Evolutionary conservation across 2,797 vertebrate species (phyloP).

Genomic region (Sciaenops ocellatus): DNA sequence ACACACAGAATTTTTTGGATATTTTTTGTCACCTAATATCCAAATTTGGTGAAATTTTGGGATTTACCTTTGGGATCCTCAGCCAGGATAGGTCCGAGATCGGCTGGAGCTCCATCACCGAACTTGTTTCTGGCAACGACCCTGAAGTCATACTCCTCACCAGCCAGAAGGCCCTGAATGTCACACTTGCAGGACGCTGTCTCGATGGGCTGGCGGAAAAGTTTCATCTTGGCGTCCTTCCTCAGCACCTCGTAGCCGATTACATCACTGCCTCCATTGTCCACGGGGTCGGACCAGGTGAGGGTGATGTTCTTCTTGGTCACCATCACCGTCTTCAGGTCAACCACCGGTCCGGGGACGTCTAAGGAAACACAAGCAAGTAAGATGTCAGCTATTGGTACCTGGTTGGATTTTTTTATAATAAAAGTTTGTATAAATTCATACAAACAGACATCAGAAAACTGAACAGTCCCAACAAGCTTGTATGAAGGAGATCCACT

Average conservation of each 20-base stretch:
- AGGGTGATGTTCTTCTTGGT: conserved; percentile 96
- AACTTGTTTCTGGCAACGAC: conserved; percentile 97
- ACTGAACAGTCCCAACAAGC: background rate
- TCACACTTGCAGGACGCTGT: conserved; percentile 96
- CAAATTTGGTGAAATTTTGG: background rate
- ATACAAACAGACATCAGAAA: background rate
- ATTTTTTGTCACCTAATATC: background rate
- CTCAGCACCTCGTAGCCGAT: conserved; percentile 94
- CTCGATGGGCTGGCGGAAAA: conserved; percentile 96
- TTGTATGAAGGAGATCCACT: background rate
- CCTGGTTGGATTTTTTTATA: background rate
- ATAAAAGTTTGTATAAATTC: background rate
- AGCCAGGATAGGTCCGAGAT: conserved; percentile 95
- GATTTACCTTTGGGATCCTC: conserved; percentile 93
- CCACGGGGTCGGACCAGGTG: conserved; percentile 96
- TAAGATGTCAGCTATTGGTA: background rate
- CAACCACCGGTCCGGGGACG: conserved; percentile 96
- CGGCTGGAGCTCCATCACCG: conserved; percentile 92
- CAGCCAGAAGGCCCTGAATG: conserved; percentile 91
- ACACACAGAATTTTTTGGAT: no score
- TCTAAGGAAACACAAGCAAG: conserved; percentile 80
- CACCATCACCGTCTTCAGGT: conserved; percentile 93
- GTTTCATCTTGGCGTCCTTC: conserved; percentile 97
- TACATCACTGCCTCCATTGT: conserved; percentile 97
- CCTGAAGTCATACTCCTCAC: conserved; percentile 96